Evolutionary conservation across 1,140 invertebrate species (phyloP), one percentile per base, ranked within the genome.

Genomic region (Drosophila grimshawi): DNA sequence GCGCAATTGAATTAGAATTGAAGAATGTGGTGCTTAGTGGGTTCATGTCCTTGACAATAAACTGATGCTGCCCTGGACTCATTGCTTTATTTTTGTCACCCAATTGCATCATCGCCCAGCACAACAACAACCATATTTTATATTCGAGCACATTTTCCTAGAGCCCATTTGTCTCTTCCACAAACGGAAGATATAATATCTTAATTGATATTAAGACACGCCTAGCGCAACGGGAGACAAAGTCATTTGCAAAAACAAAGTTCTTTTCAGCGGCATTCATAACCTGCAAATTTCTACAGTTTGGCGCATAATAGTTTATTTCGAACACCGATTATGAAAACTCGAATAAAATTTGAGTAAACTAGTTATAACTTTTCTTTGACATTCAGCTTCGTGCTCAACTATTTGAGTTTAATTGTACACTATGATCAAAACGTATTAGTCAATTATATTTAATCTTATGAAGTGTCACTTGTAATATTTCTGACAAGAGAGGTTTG

Each of bases 131-230:
- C 3, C 19, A 33, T 5, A 43, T 46, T 60, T 46, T 61, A 76
- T 71, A 56, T 55, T 56, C 63, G 45, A 33, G 5, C 35, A 8
- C 63, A 37, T 57, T 56, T 33, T 49, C 61, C n/a, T n/a, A n/a
- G n/a, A n/a, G n/a, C n/a, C n/a, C n/a, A n/a, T n/a, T n/a, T n/a
- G n/a, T n/a, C n/a, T n/a, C n/a, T n/a, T n/a, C n/a, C n/a, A n/a
- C n/a, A n/a, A n/a, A n/a, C n/a, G n/a, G n/a, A n/a, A n/a, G n/a
- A n/a, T n/a, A n/a, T n/a, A n/a, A n/a, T n/a, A n/a, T n/a, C n/a
- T n/a, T n/a, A n/a, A n/a, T 86, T 86, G 83, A 80, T 86, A 88
- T 88, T 80, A 79, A 63, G 68, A 51, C 80, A 62, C 65, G 88
- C 79, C 64, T 68, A 79, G 83, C 83, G 67, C 81, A 82, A 65